Evolutionary conservation across 2,888 invertebrate genomes (phyloP).

Genomic region (Cosmopolites sordidus): DNA sequence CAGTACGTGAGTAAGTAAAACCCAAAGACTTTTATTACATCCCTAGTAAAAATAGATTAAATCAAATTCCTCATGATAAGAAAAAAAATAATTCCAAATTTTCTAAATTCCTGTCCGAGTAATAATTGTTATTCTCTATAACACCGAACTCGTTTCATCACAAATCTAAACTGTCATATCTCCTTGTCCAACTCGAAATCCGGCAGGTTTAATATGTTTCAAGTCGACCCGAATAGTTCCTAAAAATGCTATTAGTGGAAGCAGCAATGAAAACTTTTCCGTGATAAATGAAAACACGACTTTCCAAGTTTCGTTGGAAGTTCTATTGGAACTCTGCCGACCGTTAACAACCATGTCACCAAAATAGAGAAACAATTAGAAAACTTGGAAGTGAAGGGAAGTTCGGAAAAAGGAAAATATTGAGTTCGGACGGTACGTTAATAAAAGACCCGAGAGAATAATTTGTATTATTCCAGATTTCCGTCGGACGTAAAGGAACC

Average conservation of each 20-base stretch:
- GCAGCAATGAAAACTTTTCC: constrained; percentile 23
- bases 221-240: constrained; percentile 17
- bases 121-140: too few species aligned
- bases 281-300: constrained; percentile 28
- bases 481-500: too few species aligned
- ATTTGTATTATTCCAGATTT: constrained; percentile 10
- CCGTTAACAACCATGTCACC: constrained; percentile 28
- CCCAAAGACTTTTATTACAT: too few species aligned
- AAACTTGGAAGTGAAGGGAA: constrained; percentile 23
- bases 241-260: constrained; percentile 25
- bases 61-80: too few species aligned
- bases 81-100: too few species aligned
- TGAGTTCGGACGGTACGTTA: constrained; percentile 16
- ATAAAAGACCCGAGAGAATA: constrained; percentile 10
- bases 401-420: constrained; percentile 18
- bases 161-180: background rate
- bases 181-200: background rate
- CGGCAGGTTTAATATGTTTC: constrained; percentile 15
- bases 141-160: too few species aligned
- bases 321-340: constrained; percentile 26
- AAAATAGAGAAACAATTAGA: constrained; percentile 28
- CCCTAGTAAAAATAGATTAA: too few species aligned
- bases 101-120: too few species aligned
- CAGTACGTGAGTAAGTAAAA: too few species aligned
- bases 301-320: constrained; percentile 24